Conservation (phyloP, 2,888 invertebrate species). For the Ichneumon xanthorius region DNA sequence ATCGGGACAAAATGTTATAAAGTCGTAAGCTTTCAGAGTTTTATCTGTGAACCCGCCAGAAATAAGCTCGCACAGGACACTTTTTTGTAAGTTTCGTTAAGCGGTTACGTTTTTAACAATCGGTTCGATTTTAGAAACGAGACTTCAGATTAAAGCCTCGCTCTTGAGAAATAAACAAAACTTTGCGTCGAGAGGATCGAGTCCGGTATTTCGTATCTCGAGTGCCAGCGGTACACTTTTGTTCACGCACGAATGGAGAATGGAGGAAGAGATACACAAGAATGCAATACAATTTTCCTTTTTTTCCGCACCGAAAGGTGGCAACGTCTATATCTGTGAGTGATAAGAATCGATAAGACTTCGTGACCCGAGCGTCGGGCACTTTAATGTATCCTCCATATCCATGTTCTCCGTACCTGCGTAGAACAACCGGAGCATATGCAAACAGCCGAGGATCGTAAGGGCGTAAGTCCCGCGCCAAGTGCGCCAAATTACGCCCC, state of each 20-base stretch:
- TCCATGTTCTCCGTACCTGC: background rate
- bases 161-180: background rate
- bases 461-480: background rate
- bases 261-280: background rate
- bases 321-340: background rate
- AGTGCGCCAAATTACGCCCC: background rate
- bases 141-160: background rate
- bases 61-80: too few species aligned
- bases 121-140: too few species aligned
- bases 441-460: background rate
- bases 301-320: background rate
- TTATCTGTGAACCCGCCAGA: too few species aligned
- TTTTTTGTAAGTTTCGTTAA: too few species aligned
- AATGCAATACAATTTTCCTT: background rate
- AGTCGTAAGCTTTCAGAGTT: too few species aligned
- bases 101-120: too few species aligned
- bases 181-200: background rate
- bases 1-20: too few species aligned
- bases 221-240: background rate
- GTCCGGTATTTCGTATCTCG: background rate
- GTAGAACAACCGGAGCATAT: background rate
- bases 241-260: background rate
- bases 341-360: slow-evolving; percentile 31
- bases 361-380: background rate
- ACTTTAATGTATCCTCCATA: background rate